Base-by-base conservation (phyloP, 2,888 invertebrate species). In the Pterostichus niger region DNA sequence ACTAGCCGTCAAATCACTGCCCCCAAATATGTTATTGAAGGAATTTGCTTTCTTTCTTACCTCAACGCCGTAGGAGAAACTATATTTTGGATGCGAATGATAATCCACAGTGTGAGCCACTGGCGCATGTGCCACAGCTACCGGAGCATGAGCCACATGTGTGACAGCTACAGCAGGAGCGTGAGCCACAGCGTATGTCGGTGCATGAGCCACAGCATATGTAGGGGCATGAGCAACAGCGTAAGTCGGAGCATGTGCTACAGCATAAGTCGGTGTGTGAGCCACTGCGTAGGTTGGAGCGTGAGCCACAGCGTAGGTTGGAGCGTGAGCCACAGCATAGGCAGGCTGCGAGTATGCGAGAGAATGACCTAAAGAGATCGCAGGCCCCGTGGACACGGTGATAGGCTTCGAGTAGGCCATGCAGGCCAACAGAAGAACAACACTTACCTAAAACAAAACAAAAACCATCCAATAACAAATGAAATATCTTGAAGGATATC, bases 221-320 rank as follows among this genome's bases (percentile, higher is more conserved):
- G 77, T 59, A 11, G 68, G 64, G 17, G 80, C 80, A 33, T 64
- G 80, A 24, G 80, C 64, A 0, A 88, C 73, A 85, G 86, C 5
- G 17, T 83, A 44, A 54, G 81, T 9, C 46, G 84, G 56, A 52
- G 84, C 78, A 84, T 83, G 84, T 54, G 84, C 82, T 49, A 84
- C 75, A 13, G 87, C 85, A 17, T 83, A 44, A 7, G 85, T 82
- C 33, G 84, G 56, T 89, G 87, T 91, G 89, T 86, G 85, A 35
- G 85, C 86, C 33, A 85, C 84, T 52, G 86, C 85, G 35, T 83
- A 44, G 44, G 84, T 61, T 84, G 84, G 84, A 9, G 84, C 81
- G 49, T 86, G 86, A n/a, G 85, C 84, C 13, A 86, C 84, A 46
- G 84, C 83, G 35, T 84, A 31, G 13, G 73, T 73, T 15, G 85